phyloP scores from a whole-genome alignment of 2,113 vertebrate genomes.

The Chlorodrepanis virens region DNA sequence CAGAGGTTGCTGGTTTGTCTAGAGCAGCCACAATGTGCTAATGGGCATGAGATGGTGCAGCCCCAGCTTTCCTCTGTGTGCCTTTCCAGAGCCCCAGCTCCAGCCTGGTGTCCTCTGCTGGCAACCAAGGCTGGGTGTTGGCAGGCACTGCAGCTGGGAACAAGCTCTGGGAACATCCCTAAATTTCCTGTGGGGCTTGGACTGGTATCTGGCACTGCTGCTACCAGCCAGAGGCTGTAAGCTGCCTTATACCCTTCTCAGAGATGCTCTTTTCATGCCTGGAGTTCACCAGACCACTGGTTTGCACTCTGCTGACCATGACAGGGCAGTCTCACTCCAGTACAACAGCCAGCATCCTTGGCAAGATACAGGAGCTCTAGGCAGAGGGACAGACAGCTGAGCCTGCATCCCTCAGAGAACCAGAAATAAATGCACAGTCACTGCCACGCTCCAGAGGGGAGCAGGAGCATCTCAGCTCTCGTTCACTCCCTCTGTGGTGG shows the following conservation, averaged over 20 bases:
- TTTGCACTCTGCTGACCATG: background rate
- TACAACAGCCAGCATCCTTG: background rate
- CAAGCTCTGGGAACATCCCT: background rate
- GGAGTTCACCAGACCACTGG: background rate
- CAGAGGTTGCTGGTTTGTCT: background rate
- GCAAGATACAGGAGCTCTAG: background rate
- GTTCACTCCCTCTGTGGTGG: background rate
- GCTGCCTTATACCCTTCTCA: background rate
- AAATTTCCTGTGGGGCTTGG: background rate
- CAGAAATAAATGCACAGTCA: constrained; percentile 25
- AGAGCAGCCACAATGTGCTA: background rate
- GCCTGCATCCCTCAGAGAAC: background rate
- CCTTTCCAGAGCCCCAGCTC: background rate
- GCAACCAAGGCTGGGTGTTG: background rate
- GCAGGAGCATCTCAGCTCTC: background rate
- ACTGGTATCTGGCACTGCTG: background rate
- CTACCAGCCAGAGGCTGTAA: background rate
- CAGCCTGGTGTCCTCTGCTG: background rate
- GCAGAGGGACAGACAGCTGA: background rate
- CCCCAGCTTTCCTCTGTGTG: background rate
- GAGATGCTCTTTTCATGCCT: background rate
- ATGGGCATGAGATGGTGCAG: background rate
- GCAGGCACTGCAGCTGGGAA: background rate
- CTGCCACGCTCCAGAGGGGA: background rate
- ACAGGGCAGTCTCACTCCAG: background rate